Evolutionary conservation across 2,113 vertebrate genomes (phyloP).

Genomic region (Paedocypris sp.): DNA sequence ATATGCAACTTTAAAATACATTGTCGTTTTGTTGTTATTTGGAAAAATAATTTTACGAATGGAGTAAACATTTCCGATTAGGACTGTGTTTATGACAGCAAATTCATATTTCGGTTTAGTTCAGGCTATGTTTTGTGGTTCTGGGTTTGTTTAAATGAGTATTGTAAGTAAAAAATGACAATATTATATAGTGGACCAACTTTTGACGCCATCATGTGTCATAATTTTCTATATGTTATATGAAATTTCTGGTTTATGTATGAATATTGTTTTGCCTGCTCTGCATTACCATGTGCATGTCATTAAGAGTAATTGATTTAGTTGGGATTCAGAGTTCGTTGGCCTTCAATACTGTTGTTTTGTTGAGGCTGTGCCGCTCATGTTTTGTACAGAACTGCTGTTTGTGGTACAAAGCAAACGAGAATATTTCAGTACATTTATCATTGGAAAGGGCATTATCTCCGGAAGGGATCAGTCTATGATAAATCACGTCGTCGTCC

Average conservation of each 20-base stretch:
- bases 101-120: too few relatives aligned
- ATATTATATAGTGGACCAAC: too few relatives aligned
- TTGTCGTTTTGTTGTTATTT: too few relatives aligned
- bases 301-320: background rate
- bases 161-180: too few relatives aligned
- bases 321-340: background rate
- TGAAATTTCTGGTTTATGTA: background rate
- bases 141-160: too few relatives aligned
- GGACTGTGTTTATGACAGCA: too few relatives aligned
- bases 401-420: background rate
- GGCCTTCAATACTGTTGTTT: background rate
- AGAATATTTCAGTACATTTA: background rate
- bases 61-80: too few relatives aligned
- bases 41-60: too few relatives aligned
- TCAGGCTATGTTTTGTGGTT: too few relatives aligned
- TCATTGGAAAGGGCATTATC: constrained; percentile 5
- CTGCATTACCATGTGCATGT: constrained; percentile 3
- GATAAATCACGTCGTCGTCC: constrained; percentile 1
- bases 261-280: background rate
- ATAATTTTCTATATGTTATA: background rate
- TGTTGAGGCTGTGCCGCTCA: background rate
- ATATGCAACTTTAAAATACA: too few relatives aligned
- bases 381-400: background rate
- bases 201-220: too few relatives aligned
- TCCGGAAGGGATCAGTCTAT: background rate